Evolutionary conservation across 2,113 vertebrate genomes (phyloP).

Genomic region (Hystrix brachyura): DNA sequence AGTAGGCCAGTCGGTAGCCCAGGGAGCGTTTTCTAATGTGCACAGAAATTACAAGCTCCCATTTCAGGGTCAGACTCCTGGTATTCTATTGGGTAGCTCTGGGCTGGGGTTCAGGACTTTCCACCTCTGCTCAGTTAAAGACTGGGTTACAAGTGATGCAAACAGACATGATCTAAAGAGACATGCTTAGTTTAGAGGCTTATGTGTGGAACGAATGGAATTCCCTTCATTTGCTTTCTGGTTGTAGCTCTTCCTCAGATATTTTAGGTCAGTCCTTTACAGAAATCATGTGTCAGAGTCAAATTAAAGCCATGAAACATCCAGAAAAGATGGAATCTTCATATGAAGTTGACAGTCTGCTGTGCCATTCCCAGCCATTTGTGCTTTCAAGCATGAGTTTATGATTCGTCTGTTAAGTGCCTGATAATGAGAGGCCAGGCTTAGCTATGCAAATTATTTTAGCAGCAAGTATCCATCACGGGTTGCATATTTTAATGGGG

Average conservation of each 20-base stretch:
- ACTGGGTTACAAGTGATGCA: not conserved
- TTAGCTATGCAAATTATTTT: conserved; percentile 79
- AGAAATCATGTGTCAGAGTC: not conserved
- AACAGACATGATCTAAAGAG: not conserved
- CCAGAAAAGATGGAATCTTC: conserved; percentile 77
- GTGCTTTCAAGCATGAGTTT: conserved; percentile 31
- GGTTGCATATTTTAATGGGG: conserved; percentile 77
- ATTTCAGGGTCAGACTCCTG: not conserved
- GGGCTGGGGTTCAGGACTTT: not conserved
- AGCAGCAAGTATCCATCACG: conserved; percentile 31
- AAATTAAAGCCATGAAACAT: conserved; percentile 65
- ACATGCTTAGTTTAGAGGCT: not conserved
- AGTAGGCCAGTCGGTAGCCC: not conserved
- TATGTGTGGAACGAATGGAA: not conserved
- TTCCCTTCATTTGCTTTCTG: not conserved
- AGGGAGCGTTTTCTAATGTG: not conserved
- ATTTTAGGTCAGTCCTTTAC: not conserved
- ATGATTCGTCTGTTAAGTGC: conserved; percentile 65
- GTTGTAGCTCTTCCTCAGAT: not conserved
- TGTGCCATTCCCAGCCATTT: conserved; percentile 29
- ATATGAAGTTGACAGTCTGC: conserved; percentile 49
- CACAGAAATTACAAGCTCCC: not conserved
- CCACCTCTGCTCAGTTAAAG: not conserved
- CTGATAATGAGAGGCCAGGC: conserved; percentile 62
- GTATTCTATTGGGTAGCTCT: not conserved